These are phyloP conservation scores for Phalacrocorax pelagicus DNA, from an alignment of 2,113 vertebrate species.

Conservation along the genomic window DNA sequence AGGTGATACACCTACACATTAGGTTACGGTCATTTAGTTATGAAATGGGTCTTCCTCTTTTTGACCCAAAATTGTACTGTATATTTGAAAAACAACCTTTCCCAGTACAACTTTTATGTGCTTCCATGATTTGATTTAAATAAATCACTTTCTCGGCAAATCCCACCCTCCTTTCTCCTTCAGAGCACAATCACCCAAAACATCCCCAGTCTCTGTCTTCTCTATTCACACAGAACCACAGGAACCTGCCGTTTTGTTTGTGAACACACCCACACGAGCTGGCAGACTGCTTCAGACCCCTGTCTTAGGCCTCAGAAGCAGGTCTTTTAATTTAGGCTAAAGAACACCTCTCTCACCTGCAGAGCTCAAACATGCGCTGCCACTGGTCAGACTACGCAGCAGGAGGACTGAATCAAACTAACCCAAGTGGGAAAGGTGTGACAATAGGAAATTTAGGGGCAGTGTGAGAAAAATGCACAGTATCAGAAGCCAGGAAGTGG, in stretches of 20 bases:
- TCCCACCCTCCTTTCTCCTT: background rate
- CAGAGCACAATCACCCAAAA: background rate
- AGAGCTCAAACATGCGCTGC: background rate
- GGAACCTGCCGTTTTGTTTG: background rate
- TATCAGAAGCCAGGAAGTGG: background rate
- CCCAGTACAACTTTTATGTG: background rate
- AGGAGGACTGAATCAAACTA: background rate
- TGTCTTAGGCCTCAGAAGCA: background rate
- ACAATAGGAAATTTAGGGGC: background rate
- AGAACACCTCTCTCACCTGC: background rate
- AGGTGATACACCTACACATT: background rate
- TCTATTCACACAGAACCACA: background rate
- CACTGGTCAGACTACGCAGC: background rate
- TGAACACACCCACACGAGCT: background rate
- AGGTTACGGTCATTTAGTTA: background rate
- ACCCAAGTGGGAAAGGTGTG: background rate
- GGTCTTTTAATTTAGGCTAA: background rate
- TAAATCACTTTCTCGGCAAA: background rate
- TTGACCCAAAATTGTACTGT: background rate
- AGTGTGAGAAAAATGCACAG: background rate
- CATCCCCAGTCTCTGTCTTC: background rate
- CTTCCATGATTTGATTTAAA: background rate
- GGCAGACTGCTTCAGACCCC: background rate
- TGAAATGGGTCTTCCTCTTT: background rate
- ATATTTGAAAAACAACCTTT: background rate